Evolutionary conservation across 2,113 vertebrate genomes (phyloP).

Genomic region (Mesembrinibis cayennensis): DNA sequence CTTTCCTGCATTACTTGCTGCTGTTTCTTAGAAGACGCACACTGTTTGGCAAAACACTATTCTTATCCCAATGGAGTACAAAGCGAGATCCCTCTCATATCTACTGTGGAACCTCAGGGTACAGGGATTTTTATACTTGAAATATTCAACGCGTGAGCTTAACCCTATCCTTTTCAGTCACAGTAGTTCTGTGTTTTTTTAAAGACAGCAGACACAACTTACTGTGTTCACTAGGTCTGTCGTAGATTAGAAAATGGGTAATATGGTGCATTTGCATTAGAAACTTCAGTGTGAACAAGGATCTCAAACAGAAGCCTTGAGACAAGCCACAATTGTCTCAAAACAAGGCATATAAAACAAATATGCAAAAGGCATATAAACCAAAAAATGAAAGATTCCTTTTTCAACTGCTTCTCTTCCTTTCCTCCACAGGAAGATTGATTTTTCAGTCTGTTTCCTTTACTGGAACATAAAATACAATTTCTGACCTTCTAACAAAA

Average conservation of each 20-base stretch:
- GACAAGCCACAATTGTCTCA: neutral
- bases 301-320: neutral
- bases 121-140: neutral
- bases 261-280: neutral
- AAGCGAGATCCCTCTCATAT: neutral
- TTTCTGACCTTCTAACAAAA: slow-evolving; percentile 12
- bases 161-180: neutral
- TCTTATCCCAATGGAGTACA: neutral
- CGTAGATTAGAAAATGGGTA: neutral
- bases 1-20: neutral
- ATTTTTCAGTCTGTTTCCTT: neutral
- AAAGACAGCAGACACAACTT: neutral
- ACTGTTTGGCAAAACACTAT: neutral
- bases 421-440: neutral
- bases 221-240: neutral
- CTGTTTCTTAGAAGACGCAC: neutral
- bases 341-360: neutral
- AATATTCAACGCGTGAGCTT: neutral
- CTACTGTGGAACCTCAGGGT: neutral
- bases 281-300: neutral
- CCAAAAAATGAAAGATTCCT: neutral
- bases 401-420: neutral
- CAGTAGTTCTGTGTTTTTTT: neutral
- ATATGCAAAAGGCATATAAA: neutral
- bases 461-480: neutral